Evolutionary conservation across 2,113 vertebrate species (phyloP).

Genomic region (Centropus unirufus): DNA sequence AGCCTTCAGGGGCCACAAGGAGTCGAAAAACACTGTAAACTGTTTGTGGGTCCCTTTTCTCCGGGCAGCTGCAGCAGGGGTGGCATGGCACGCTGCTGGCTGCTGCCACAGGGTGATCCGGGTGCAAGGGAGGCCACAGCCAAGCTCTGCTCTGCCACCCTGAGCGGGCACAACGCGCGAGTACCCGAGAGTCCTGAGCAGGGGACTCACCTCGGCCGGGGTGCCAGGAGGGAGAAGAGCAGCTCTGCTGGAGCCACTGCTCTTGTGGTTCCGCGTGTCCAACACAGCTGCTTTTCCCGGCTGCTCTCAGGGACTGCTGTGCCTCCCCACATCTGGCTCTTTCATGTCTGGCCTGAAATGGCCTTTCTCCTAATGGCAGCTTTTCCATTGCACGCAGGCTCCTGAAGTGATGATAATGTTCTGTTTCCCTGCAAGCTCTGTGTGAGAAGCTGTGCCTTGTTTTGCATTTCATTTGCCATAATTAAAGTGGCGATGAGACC

Average conservation of each 20-base stretch:
- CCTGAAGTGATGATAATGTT: neutral
- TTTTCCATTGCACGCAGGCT: neutral
- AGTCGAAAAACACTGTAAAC: neutral
- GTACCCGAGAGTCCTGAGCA: neutral
- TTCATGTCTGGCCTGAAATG: slow-evolving; percentile 27
- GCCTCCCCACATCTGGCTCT: slow-evolving; percentile 3
- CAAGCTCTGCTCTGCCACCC: neutral
- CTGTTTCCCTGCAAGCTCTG: neutral
- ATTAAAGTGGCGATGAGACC: neutral
- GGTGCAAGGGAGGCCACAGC: neutral
- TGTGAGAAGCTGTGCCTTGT: neutral
- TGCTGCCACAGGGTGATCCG: accelerated
- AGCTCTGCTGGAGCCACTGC: neutral
- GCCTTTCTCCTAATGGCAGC: neutral
- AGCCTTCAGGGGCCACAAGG: neutral
- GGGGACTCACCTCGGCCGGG: accelerated
- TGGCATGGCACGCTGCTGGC: neutral
- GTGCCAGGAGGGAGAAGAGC: accelerated
- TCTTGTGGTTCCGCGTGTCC: neutral
- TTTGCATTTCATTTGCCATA: neutral
- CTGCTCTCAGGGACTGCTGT: neutral
- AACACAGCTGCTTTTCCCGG: neutral
- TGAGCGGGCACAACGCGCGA: neutral
- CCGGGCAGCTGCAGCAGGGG: neutral
- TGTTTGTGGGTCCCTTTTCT: neutral